phyloP scores from a whole-genome alignment of 2,113 vertebrate genomes.

The Enhydra lutris region DNA sequence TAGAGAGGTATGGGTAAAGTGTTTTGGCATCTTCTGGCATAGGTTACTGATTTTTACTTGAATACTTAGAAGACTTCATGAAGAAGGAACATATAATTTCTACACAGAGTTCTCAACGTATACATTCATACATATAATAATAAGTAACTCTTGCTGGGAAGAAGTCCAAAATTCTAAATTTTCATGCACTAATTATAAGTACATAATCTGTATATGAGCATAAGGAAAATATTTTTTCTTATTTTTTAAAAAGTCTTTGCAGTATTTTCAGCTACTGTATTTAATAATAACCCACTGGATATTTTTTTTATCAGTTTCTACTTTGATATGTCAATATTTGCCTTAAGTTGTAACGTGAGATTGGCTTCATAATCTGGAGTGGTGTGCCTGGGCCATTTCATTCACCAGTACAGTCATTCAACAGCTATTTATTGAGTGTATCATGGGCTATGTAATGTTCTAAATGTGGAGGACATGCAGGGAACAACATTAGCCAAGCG shows the following conservation, averaged over 20 bases:
- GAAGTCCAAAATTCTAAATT: not conserved
- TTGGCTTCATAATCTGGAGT: not conserved
- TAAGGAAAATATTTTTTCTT: not conserved
- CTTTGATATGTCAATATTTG: not conserved
- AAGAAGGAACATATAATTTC: not conserved
- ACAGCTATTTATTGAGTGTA: not conserved
- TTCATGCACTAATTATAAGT: not conserved
- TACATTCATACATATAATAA: not conserved
- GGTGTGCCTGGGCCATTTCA: not conserved
- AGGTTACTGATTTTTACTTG: not conserved
- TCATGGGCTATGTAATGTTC: not conserved
- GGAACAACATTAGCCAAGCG: not conserved
- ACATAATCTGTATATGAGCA: not conserved
- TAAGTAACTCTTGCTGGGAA: not conserved
- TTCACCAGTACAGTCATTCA: not conserved
- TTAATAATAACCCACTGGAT: not conserved
- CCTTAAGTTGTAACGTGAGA: not conserved
- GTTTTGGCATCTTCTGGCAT: not conserved
- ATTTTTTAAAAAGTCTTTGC: not conserved
- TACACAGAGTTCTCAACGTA: not conserved
- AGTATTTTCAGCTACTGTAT: not conserved
- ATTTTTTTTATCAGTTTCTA: not conserved
- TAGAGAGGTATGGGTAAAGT: not conserved
- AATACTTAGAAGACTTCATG: not conserved
- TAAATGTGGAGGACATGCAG: not conserved